phyloP scores from a whole-genome alignment of 2,888 invertebrate species.

The Caenorhabditis sp. region DNA sequence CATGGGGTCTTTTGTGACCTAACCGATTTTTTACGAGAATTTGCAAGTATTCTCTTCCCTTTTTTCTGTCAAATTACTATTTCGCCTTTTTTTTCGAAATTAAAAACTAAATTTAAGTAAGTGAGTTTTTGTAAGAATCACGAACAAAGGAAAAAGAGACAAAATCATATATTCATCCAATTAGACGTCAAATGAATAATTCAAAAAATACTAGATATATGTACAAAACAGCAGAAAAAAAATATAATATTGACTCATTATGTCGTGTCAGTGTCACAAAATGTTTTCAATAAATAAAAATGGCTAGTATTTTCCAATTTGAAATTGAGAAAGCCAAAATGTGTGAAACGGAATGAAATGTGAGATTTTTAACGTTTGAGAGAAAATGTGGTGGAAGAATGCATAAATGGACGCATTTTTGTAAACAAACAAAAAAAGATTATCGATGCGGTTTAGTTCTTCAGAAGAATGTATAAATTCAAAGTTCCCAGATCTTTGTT shows the following conservation, averaged over 20 bases:
- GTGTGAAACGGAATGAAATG: not conserved
- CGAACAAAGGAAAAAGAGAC: not conserved
- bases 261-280: not conserved
- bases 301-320: not conserved
- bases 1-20: not conserved
- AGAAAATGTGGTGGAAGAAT: not conserved
- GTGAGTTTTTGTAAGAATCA: not conserved
- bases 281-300: not conserved
- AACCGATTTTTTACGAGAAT: not conserved
- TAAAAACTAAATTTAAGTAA: too few relatives aligned
- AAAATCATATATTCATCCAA: constrained; percentile 1
- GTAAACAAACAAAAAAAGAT: not conserved
- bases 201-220: not conserved
- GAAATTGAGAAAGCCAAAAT: not conserved
- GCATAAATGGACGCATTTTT: not conserved
- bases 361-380: too few relatives aligned
- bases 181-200: not conserved
- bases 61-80: not conserved
- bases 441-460: not conserved
- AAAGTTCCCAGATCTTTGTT: not conserved
- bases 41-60: not conserved
- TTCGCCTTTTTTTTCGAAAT: too few relatives aligned
- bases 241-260: not conserved
- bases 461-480: not conserved
- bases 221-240: not conserved